These are phyloP conservation scores for Cyrtorhinus lividipennis DNA, from an alignment of 1,140 invertebrate species.

Conservation along the genomic window DNA sequence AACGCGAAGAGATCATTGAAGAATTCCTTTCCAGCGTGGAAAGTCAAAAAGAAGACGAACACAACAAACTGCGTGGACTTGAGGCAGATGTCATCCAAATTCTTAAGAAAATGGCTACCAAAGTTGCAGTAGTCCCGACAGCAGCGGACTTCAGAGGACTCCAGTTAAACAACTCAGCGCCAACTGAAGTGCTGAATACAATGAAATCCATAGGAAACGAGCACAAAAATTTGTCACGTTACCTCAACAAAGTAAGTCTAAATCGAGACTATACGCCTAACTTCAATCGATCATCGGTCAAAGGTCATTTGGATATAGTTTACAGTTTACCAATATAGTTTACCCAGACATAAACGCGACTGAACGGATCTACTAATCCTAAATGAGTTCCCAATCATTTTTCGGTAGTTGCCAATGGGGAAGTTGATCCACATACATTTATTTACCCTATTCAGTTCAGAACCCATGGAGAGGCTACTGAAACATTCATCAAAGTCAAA, in stretches of 20 bases:
- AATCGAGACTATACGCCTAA: too few relatives aligned
- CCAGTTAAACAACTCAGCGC: conserved; percentile 13
- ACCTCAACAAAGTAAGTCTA: conserved; percentile 29
- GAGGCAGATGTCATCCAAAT: conserved; percentile 38
- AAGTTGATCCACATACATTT: too few relatives aligned
- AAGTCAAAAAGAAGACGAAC: conserved; percentile 47
- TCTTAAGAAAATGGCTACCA: conserved; percentile 39
- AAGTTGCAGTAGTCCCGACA: conserved; percentile 29
- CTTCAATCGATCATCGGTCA: too few relatives aligned
- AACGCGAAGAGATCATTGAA: conserved; percentile 68
- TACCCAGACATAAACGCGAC: too few relatives aligned
- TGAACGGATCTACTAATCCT: too few relatives aligned
- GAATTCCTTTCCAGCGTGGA: conserved; percentile 59
- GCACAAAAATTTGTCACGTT: conserved; percentile 34
- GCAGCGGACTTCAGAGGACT: conserved; percentile 21
- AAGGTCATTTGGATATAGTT: conserved; percentile 1
- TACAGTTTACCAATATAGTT: too few relatives aligned
- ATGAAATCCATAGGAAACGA: conserved; percentile 36
- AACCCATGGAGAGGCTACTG: too few relatives aligned
- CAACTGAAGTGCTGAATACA: conserved; percentile 35
- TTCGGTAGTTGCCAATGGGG: too few relatives aligned
- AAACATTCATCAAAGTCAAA: too few relatives aligned
- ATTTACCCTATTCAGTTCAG: too few relatives aligned
- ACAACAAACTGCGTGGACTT: conserved; percentile 36
- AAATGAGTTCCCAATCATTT: too few relatives aligned